Evolutionary conservation across 2,797 vertebrate genomes (phyloP), one percentile per base, ranked within the genome.

Genomic region (Babyrousa celebensis): DNA sequence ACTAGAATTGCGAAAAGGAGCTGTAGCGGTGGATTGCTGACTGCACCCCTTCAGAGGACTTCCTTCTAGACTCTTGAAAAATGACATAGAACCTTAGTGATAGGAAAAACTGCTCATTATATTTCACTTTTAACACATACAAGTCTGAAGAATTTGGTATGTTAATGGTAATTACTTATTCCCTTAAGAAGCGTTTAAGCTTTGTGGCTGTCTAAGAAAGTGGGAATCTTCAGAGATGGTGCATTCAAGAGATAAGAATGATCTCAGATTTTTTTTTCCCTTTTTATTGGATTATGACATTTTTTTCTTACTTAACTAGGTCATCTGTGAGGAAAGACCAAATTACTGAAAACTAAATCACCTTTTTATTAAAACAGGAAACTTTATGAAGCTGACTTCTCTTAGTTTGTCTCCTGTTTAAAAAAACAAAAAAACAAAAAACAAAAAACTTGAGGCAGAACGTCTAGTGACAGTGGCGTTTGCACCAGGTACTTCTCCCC

Each of bases 341-440:
- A 84, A 77, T 94, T 77, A 77, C 27, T 94, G 87, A 56, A 85
- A 89, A 90, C 12, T 60, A 90, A 90, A 68, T 91, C 2, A 36
- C 36, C 85, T 92, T 95, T 93, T 92, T 77, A 85, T 96, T 85
- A 80, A 95, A 96, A 83, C 20, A 48, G 94, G 83, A 77, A 78
- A 32, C 27, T 70, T 83, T 75, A 32, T 88, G 80, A 85, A 87
- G 8, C 62, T 82, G 56, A 63, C 25, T 86, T 79, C 67, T 91
- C 52, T 95, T 74, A 74, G 40, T 56, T 23, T 85, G 1, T 75
- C 56, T 36, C 12, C 25, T 63, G 1, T 52, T 67, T 91, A 27
- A 43, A 43, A 25, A 48, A 60, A 52, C 36, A n/a, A 52, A 62
- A 48, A 65, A 91, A 54, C 68, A 60, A 52, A 75, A n/a, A n/a